Conservation (phyloP, 37 sponge, comb jelly and placozoan genomes). For the Crambe crambe region DNA sequence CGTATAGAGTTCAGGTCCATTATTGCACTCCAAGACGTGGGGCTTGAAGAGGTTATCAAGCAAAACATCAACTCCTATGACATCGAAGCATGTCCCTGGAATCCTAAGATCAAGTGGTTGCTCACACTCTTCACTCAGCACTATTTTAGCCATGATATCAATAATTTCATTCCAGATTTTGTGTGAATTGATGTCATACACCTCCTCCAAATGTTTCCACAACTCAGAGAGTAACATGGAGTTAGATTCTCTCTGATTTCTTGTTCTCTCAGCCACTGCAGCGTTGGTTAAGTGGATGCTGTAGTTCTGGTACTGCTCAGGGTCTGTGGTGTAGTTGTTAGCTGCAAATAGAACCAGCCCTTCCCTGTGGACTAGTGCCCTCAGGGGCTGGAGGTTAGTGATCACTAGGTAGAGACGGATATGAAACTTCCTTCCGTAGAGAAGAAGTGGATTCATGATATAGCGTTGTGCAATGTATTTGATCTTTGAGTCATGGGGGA, state of each 20-base stretch:
- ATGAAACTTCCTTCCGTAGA: slow-evolving; percentile 83
- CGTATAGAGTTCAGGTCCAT: slow-evolving; percentile 89
- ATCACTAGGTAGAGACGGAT: slow-evolving; percentile 81
- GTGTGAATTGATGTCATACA: slow-evolving; percentile 32
- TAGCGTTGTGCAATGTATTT: slow-evolving; percentile 77
- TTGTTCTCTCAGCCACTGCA: slow-evolving; percentile 82
- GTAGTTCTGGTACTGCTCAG: slow-evolving; percentile 22
- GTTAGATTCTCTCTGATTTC: slow-evolving; percentile 49
- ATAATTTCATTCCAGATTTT: slow-evolving; percentile 54
- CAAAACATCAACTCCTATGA: slow-evolving; percentile 87
- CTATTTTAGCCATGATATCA: slow-evolving; percentile 69
- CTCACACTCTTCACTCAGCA: slow-evolving; percentile 76
- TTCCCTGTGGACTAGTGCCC: slow-evolving; percentile 79
- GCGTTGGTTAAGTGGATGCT: slow-evolving; percentile 87
- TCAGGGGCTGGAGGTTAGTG: slow-evolving; percentile 75
- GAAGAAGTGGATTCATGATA: slow-evolving; percentile 69
- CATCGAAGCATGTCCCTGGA: slow-evolving; percentile 83
- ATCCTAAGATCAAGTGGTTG: slow-evolving; percentile 46
- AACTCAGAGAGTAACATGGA: slow-evolving; percentile 79
- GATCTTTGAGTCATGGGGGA: slow-evolving; percentile 29
- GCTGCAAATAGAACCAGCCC: slow-evolving; percentile 87
- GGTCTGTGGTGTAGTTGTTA: slow-evolving; percentile 62
- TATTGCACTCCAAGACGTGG: slow-evolving; percentile 77
- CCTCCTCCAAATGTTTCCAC: slow-evolving; percentile 40
- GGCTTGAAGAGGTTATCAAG: slow-evolving; percentile 58